Base-by-base conservation (phyloP, 2,888 invertebrate species). In the Melieria picta region DNA sequence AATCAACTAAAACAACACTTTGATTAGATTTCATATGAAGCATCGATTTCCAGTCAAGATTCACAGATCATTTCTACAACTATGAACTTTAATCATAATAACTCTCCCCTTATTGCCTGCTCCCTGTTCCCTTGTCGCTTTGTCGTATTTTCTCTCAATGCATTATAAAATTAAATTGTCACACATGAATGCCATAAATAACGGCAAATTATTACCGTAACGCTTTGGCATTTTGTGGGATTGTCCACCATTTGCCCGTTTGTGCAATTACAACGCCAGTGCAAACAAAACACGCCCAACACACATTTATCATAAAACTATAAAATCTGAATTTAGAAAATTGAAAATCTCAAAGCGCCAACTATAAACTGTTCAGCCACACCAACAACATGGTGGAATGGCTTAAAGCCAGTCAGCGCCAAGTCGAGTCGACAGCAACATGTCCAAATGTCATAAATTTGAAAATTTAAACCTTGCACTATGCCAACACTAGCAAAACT, bases 261-360 rank as follows among this genome's bases (percentile, higher is more conserved):
- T 11, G 42, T 13, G 7, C 58, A 16, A 60, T 43, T 43, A 42
- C 45, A 60, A 43, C 45, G 7, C 10, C 16, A 62, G 30, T 3
- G 6, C 16, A 62, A 42, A 47, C 4, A 16, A 47, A 62, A 47
- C 62, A 62, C 47, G 62, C 42, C 62, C 10, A 16, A 47, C 10
- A 42, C n/a, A 16, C 62, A 62, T 62, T 62, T 47, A 47, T 62
- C 47, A 47, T 47, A 63, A 48, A 48, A 16, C n/a, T 6, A 63
- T 63, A 48, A 47, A 63, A 48, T 63, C 50, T 64, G 64, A 42
- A 52, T 64, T 64, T 42, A 7, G 43, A 50, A 64, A 52, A 64
- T 64, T 64, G 30, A 30, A 64, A 64, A 50, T 64, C 10, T 43
- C 50, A 52, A 64, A 64, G 11, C 13, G 9, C 42, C 13, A 16